Percentiles rank a stretch among this genome's conserved stretches.
phyloP scores from a whole-genome alignment of 2,797 vertebrate species.

The Hemibagrus guttatus region DNA sequence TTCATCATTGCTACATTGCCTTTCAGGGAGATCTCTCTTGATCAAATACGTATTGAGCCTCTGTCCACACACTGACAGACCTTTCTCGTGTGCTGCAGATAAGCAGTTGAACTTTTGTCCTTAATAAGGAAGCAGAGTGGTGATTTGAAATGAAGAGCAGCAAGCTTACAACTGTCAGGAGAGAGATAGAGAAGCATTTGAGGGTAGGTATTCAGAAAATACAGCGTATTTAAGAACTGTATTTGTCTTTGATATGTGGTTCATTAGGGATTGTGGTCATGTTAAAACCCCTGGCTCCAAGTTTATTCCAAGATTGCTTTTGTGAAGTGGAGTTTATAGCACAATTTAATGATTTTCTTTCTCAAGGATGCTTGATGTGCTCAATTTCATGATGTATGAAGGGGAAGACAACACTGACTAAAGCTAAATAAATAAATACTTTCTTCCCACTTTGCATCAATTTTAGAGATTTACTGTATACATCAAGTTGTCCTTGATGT shows the following conservation, averaged over 20 bases:
- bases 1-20: constrained; percentile 35
- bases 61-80: constrained; percentile 28
- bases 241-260: not conserved
- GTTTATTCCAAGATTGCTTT: not conserved
- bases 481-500: not conserved
- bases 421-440: not conserved
- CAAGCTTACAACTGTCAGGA: constrained; percentile 12
- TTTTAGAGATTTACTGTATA: not conserved
- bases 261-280: not conserved
- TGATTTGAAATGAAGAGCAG: constrained; percentile 32
- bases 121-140: constrained; percentile 36
- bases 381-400: not conserved
- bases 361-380: not conserved
- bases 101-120: constrained; percentile 43
- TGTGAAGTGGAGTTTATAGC: not conserved
- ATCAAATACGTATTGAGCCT: constrained; percentile 16
- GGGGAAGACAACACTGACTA: not conserved
- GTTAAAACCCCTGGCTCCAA: not conserved
- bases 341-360: not conserved
- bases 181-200: not conserved
- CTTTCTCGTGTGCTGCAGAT: constrained; percentile 30
- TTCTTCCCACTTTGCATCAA: not conserved
- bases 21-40: constrained; percentile 23
- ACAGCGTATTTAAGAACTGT: not conserved
- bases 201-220: not conserved